These are phyloP conservation scores for Leptobrachium leishanense DNA, from an alignment of 2,113 vertebrate genomes.

Conservation along the genomic window DNA sequence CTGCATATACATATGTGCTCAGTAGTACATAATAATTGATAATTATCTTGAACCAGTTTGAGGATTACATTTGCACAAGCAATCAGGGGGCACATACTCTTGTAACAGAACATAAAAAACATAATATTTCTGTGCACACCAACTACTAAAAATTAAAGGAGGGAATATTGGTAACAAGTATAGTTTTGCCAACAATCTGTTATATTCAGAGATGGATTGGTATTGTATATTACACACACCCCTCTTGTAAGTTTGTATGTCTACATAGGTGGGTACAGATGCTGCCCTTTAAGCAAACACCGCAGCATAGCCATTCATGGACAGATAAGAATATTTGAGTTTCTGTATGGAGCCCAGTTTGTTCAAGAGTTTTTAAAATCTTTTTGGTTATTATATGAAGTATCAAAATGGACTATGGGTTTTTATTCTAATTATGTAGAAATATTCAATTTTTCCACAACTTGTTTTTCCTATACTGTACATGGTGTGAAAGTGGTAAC, in stretches of 20 bases:
- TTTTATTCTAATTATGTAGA: background rate
- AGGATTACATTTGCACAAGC: too few species aligned
- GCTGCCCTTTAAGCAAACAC: slow-evolving; percentile 34
- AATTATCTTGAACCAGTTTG: too few species aligned
- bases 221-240: slow-evolving; percentile 24
- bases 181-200: slow-evolving; percentile 31
- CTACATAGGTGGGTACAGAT: slow-evolving; percentile 11
- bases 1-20: too few species aligned
- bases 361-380: background rate
- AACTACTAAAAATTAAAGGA: too few species aligned
- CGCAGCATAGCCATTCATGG: background rate
- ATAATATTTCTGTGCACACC: too few species aligned
- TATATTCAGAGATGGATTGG: slow-evolving; percentile 4
- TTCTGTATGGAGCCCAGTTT: slow-evolving; percentile 10
- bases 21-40: too few species aligned
- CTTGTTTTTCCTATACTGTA: background rate
- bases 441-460: background rate
- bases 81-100: too few species aligned
- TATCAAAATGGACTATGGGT: background rate
- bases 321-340: slow-evolving; percentile 39
- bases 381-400: background rate
- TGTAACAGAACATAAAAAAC: too few species aligned
- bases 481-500: too few species aligned
- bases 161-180: background rate
- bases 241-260: slow-evolving; percentile 15